Evolutionary conservation across 2,888 invertebrate species (phyloP).

Genomic region (Mythimna loreyi): DNA sequence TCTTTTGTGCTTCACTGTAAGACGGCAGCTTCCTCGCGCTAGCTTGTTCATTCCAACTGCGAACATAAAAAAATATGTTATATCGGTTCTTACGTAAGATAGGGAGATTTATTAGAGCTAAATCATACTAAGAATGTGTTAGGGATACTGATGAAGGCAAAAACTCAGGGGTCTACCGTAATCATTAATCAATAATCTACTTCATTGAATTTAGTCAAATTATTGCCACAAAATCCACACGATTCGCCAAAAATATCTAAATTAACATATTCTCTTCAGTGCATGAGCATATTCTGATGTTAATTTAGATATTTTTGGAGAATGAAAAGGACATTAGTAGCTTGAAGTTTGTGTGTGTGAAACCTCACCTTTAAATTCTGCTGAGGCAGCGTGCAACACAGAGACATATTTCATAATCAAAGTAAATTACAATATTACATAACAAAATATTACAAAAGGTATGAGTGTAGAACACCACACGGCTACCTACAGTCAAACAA

Average conservation of each 20-base stretch:
- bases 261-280: too few species aligned
- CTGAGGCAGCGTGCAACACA: conserved; percentile 90
- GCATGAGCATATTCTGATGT: too few species aligned
- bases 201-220: too few species aligned
- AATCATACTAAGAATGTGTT: neutral
- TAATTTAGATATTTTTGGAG: too few species aligned
- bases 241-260: too few species aligned
- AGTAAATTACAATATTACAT: conserved; percentile 66
- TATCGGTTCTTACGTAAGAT: conserved; percentile 9
- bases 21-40: conserved; percentile 89
- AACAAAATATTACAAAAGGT: conserved; percentile 31
- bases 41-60: conserved; percentile 91
- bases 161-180: too few species aligned
- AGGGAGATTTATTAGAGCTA: neutral
- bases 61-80: conserved; percentile 38
- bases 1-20: conserved; percentile 90
- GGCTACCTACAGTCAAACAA: conserved; percentile 69
- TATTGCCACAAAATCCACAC: too few species aligned
- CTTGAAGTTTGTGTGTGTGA: neutral
- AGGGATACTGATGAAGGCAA: too few species aligned
- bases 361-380: conserved; percentile 89
- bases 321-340: neutral
- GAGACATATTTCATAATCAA: conserved; percentile 86
- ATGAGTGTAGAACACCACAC: conserved; percentile 57
- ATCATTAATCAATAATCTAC: too few species aligned